These are phyloP conservation scores for Periphyllus acericola DNA, from an alignment of 2,888 invertebrate genomes.

Conservation along the genomic window DNA sequence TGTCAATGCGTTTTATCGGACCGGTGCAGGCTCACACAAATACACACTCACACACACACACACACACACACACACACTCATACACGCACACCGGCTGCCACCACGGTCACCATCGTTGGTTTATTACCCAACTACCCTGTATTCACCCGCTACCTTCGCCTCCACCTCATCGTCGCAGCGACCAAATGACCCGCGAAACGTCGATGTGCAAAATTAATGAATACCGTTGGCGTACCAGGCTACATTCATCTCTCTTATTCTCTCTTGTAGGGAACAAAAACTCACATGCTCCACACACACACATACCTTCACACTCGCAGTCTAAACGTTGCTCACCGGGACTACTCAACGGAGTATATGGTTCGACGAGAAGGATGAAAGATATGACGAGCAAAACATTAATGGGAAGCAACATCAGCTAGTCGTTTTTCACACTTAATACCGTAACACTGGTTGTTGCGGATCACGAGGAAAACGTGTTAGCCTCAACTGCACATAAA, in stretches of 20 bases:
- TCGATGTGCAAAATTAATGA: slow-evolving; percentile 58
- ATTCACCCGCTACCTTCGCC: neutral
- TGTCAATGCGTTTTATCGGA: slow-evolving; percentile 57
- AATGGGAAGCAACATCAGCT: neutral
- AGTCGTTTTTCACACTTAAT: neutral
- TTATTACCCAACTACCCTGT: too few species aligned
- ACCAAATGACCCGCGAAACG: slow-evolving; percentile 60
- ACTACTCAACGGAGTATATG: too few species aligned
- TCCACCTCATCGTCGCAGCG: neutral
- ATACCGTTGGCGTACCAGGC: neutral
- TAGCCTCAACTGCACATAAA: too few species aligned
- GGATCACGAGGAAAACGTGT: too few species aligned
- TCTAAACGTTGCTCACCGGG: neutral
- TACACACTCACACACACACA: neutral
- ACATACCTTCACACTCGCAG: neutral
- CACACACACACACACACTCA: neutral
- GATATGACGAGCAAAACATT: neutral
- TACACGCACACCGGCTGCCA: neutral
- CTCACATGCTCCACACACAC: neutral
- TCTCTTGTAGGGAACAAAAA: neutral
- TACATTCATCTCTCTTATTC: neutral
- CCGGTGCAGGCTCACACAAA: slow-evolving; percentile 37
- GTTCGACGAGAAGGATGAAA: neutral
- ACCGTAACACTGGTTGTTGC: neutral
- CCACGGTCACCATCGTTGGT: neutral